Evolutionary conservation across 2,888 invertebrate genomes (phyloP).

Genomic region (Troides oblongomaculatus): DNA sequence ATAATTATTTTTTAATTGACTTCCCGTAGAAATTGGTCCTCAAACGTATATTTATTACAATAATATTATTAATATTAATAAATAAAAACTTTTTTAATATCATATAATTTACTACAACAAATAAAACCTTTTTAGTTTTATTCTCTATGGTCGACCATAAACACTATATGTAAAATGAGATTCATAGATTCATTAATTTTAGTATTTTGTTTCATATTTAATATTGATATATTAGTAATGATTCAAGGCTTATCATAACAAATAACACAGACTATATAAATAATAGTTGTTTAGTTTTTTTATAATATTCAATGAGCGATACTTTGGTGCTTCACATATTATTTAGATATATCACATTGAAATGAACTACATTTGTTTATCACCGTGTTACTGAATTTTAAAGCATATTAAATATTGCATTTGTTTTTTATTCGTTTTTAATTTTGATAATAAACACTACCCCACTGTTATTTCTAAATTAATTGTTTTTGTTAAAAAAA

Average conservation of each 20-base stretch:
- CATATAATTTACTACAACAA: too few species aligned
- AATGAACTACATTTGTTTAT: constrained; percentile 20
- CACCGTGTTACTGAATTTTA: constrained; percentile 14
- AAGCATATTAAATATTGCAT: constrained; percentile 9
- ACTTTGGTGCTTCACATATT: constrained; percentile 17
- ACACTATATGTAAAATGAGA: neutral
- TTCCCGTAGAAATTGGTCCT: neutral
- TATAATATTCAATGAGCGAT: constrained; percentile 23
- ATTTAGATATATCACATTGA: constrained; percentile 26
- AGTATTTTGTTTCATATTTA: neutral
- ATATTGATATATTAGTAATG: neutral
- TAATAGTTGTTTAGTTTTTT: constrained; percentile 31
- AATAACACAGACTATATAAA: neutral
- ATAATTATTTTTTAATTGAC: neutral
- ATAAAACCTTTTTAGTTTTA: too few species aligned
- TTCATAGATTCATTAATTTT: neutral
- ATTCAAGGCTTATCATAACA: neutral
- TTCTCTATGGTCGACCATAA: too few species aligned
- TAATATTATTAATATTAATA: too few species aligned
- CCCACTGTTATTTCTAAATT: neutral
- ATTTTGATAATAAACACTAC: constrained; percentile 9
- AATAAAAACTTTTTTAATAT: too few species aligned
- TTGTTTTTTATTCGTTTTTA: neutral
- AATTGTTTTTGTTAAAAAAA: neutral
- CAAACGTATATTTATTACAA: too few species aligned